Evolutionary conservation across 1,140 invertebrate genomes (phyloP), one percentile per base, ranked within the genome.

Genomic region (Adoxophyes honmai): DNA sequence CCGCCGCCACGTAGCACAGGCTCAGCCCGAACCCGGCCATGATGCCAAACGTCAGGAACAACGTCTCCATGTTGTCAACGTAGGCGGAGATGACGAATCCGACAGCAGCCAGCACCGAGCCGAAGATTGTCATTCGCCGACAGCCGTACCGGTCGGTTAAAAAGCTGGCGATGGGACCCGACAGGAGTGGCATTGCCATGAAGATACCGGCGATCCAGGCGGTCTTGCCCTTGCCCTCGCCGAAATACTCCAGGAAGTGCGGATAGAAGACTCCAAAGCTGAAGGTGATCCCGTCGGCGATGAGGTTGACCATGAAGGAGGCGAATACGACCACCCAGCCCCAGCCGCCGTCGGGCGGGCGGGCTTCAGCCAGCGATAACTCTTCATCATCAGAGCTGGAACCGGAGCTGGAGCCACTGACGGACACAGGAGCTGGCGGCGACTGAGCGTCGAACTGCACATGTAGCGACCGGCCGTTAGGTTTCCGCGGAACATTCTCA

Each of bases 131-230:
- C 35, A 96, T 94, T 36, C 91, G 91, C 10, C 94, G 90, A 76
- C 96, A 98, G 28, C 96, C 96, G 79, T 94, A 95, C 34, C 96
- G 91, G 73, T 98, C 96, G 0, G 96, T 97, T 2, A 98, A 87
- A 62, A 96, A 95, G 73, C 95, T 96, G 4, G 96, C 96, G 10
- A 98, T 92, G 0, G 97, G 97, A 1, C 97, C 97, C 0, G 95
- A 96, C 4, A 98, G 82, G 52, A 97, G 78, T 6, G 97, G 97
- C 91, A 97, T 96, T 0, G 96, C 95, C 92, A 97, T 96, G 74
- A 98, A 96, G 11, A 98, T 90, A 34, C 95, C 95, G 0, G 95
- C 96, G 33, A 98, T 95, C 94, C 95, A 96, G 0, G 96, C 95
- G 0, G 96, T 98, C 74, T 96, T 96, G n/a, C 94, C 93, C 68